Conservation (phyloP, 2,888 invertebrate species). For the Panzeria rudis region DNA sequence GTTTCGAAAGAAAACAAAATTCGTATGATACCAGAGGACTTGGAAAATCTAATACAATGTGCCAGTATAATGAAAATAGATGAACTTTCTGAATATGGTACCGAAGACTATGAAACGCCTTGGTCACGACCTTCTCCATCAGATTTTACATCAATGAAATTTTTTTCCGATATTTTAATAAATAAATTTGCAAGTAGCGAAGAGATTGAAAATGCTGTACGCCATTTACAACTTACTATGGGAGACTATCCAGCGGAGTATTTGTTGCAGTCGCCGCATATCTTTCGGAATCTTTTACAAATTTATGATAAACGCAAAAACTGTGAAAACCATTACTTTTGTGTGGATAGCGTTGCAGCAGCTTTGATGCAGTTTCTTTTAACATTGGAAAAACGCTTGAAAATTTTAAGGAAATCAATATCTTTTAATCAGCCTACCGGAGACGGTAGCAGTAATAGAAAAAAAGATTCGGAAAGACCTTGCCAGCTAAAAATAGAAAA, state of each 20-base stretch:
- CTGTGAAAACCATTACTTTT: conserved; percentile 29
- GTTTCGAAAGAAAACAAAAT: conserved; percentile 6
- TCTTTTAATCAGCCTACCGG: conserved; percentile 33
- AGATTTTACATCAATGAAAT: conserved; percentile 79
- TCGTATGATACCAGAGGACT: conserved; percentile 37
- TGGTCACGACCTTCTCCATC: conserved; percentile 78
- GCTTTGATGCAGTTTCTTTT: conserved; percentile 75
- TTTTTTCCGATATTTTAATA: conserved; percentile 76
- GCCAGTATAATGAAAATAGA: conserved; percentile 7
- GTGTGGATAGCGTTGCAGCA: conserved; percentile 73
- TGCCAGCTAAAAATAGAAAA: conserved; percentile 75
- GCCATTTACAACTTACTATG: conserved; percentile 78
- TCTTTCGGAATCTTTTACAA: conserved; percentile 78
- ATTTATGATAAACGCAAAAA: conserved; percentile 73
- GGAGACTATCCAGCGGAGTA: conserved; percentile 82
- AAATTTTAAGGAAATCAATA: conserved; percentile 70
- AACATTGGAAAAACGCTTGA: conserved; percentile 75
- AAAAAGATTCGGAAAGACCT: conserved; percentile 4
- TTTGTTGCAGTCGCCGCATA: conserved; percentile 81
- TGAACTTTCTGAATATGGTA: background rate
- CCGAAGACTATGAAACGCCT: conserved; percentile 77
- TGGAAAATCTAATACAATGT: conserved; percentile 42
- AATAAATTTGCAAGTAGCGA: conserved; percentile 55
- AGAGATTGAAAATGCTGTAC: conserved; percentile 77
- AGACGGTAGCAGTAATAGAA: background rate